Evolutionary conservation across 1,140 invertebrate genomes (phyloP).

Genomic region (Lasioglossum albipes): DNA sequence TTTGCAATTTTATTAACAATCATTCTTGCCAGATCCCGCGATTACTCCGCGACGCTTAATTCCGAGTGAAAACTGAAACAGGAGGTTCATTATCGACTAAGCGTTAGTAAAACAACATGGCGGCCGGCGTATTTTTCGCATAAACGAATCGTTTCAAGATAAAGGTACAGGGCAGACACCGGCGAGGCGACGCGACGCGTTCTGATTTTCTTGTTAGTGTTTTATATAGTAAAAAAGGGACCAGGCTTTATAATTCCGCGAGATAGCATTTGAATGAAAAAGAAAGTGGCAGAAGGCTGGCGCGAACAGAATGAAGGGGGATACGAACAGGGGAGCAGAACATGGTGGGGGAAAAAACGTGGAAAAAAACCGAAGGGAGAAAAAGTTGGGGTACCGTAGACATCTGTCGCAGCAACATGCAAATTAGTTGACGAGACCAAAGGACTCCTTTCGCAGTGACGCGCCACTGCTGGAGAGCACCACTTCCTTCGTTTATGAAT

Average conservation of each 20-base stretch:
- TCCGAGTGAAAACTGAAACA: no score
- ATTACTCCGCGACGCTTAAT: no score
- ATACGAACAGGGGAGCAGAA: not conserved
- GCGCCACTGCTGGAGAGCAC: not conserved
- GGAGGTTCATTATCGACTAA: no score
- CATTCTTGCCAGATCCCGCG: no score
- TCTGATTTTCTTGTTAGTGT: constrained; percentile 24
- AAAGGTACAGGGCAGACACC: not conserved
- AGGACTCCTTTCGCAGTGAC: constrained; percentile 28
- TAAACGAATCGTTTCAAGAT: no score
- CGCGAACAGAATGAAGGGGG: constrained; percentile 17
- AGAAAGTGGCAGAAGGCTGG: constrained; percentile 19
- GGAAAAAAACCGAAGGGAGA: not conserved
- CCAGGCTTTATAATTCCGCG: constrained; percentile 48
- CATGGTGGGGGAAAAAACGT: not conserved
- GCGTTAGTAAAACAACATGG: no score
- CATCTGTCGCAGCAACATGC: constrained; percentile 62
- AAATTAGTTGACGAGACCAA: constrained; percentile 55
- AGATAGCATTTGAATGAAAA: constrained; percentile 64
- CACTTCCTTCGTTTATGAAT: constrained; percentile 19
- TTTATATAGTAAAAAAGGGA: constrained; percentile 6
- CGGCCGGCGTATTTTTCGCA: no score
- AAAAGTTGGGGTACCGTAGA: constrained; percentile 39
- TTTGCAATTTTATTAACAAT: no score
- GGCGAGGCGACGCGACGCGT: not conserved